phyloP scores from a whole-genome alignment of 2,797 vertebrate genomes.

The Intellagama lesueurii region DNA sequence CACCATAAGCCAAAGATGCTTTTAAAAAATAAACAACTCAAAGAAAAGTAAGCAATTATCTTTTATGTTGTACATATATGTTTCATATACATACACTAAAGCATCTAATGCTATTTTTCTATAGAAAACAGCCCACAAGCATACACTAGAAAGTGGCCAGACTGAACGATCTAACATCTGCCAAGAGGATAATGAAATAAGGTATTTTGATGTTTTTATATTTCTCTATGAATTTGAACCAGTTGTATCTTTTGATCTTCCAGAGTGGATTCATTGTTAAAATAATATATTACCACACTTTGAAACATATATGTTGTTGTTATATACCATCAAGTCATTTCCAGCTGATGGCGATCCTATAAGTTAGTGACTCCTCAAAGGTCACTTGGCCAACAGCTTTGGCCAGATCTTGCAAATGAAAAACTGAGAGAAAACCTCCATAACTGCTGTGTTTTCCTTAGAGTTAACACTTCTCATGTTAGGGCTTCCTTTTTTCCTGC shows the following conservation, averaged over 20 bases:
- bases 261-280: not conserved
- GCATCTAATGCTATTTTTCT: constrained; percentile 59
- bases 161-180: constrained; percentile 72
- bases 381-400: too few species aligned
- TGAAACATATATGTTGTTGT: not conserved
- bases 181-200: constrained; percentile 83
- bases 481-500: too few species aligned
- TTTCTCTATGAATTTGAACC: constrained; percentile 5
- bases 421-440: too few species aligned
- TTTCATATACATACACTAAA: too few species aligned
- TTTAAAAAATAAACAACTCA: not conserved
- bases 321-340: not conserved
- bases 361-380: too few species aligned
- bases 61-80: not conserved
- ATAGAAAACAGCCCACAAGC: constrained; percentile 79
- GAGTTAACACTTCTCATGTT: too few species aligned
- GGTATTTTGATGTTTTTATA: constrained; percentile 65
- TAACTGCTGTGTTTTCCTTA: too few species aligned
- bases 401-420: too few species aligned
- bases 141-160: constrained; percentile 74
- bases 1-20: not conserved
- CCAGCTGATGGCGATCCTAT: not conserved
- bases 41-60: not conserved
- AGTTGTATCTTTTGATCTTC: not conserved
- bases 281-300: not conserved